Conservation (phyloP, 2,888 invertebrate species). For the Melolontha melolontha region DNA sequence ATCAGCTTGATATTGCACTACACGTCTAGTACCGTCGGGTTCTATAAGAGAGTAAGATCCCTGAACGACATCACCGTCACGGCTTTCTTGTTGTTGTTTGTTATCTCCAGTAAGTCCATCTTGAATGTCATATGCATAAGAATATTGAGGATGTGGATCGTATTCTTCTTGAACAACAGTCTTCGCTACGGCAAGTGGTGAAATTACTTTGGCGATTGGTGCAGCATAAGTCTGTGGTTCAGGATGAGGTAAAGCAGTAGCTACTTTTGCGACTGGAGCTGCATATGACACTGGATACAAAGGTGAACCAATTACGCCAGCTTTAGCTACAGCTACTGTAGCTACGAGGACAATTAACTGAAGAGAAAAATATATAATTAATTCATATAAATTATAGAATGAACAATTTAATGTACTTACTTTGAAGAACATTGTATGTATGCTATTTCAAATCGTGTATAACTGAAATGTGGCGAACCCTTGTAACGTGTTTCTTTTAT, state of each 20-base stretch:
- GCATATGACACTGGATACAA: slow-evolving; percentile 50
- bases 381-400: not conserved
- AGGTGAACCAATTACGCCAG: slow-evolving; percentile 44
- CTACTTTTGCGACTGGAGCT: slow-evolving; percentile 44
- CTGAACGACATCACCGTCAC: slow-evolving; percentile 69
- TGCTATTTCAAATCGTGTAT: not conserved
- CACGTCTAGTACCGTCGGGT: slow-evolving; percentile 68
- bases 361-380: slow-evolving; percentile 14
- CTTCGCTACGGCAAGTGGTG: slow-evolving; percentile 51
- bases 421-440: slow-evolving; percentile 17
- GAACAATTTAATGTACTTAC: not conserved
- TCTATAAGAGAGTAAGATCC: slow-evolving; percentile 69
- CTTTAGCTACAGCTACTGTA: slow-evolving; percentile 51
- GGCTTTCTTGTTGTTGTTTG: slow-evolving; percentile 68
- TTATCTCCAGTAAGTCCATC: slow-evolving; percentile 69
- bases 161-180: slow-evolving; percentile 62
- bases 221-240: slow-evolving; percentile 57
- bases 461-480: slow-evolving; percentile 2
- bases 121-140: slow-evolving; percentile 70
- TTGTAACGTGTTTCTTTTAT: slow-evolving; percentile 1
- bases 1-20: slow-evolving; percentile 71
- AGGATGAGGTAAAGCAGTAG: slow-evolving; percentile 26
- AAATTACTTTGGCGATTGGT: too few relatives aligned
- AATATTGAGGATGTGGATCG: slow-evolving; percentile 70
- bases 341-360: slow-evolving; percentile 61